These are phyloP conservation scores for Phylloscopus whistleri DNA, from an alignment of 2,113 vertebrate species.

Conservation along the genomic window DNA sequence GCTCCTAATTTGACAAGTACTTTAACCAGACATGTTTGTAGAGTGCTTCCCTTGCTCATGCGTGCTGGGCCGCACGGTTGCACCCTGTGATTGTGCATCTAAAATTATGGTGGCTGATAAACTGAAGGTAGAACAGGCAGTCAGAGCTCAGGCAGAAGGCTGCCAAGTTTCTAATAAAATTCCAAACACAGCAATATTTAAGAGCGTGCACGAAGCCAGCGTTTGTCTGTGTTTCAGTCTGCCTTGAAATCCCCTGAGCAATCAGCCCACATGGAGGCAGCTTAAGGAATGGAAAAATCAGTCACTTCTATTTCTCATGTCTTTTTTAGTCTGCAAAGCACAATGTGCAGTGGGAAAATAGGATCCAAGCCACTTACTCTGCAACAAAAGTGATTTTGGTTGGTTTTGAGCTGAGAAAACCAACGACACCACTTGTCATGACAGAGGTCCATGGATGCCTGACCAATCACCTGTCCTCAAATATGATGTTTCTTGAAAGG, in stretches of 20 bases:
- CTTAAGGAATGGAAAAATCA: slow-evolving; percentile 65
- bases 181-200: slow-evolving; percentile 65
- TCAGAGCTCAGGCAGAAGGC: slow-evolving; percentile 10
- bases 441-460: neutral
- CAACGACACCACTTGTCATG: neutral
- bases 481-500: neutral
- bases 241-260: slow-evolving; percentile 66
- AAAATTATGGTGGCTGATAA: slow-evolving; percentile 56
- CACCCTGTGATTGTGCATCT: neutral
- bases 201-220: slow-evolving; percentile 40
- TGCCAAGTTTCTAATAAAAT: slow-evolving; percentile 67
- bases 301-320: slow-evolving; percentile 60
- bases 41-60: neutral
- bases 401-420: neutral
- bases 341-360: slow-evolving; percentile 34
- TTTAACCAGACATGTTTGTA: neutral
- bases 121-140: slow-evolving; percentile 47
- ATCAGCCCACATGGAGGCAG: slow-evolving; percentile 59
- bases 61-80: neutral
- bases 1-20: neutral
- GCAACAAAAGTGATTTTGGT: neutral
- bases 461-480: neutral
- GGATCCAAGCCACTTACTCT: slow-evolving; percentile 24
- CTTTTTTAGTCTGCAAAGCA: slow-evolving; percentile 52
- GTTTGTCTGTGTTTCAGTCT: slow-evolving; percentile 69